Evolutionary conservation across 2,888 invertebrate species (phyloP).

Genomic region (Deroplatys truncata): DNA sequence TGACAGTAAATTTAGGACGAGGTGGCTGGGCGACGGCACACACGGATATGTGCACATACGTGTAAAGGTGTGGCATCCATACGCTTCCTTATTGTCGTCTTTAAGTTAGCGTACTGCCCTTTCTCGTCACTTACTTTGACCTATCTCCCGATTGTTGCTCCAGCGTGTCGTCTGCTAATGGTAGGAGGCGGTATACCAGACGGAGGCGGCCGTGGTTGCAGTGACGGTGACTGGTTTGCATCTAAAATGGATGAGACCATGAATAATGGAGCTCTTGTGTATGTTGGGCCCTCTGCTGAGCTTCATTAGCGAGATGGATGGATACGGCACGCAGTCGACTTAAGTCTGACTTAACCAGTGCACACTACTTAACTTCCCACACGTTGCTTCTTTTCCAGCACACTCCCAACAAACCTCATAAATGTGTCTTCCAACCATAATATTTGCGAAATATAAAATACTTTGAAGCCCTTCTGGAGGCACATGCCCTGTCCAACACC

Average conservation of each 20-base stretch:
- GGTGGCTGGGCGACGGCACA: no score
- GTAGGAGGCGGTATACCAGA: not conserved
- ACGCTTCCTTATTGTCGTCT: no score
- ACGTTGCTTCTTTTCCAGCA: not conserved
- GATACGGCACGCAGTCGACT: conserved; percentile 19
- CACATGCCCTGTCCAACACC: no score
- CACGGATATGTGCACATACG: no score
- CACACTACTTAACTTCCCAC: not conserved
- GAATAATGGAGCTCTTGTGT: conserved; percentile 27
- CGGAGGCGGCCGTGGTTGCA: conserved; percentile 1
- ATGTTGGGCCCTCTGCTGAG: conserved; percentile 1
- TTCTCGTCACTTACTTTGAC: not conserved
- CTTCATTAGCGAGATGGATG: conserved; percentile 29
- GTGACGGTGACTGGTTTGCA: conserved; percentile 26
- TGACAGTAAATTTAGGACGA: no score
- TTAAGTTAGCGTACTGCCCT: no score
- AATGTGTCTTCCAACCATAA: no score
- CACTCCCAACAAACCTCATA: no score
- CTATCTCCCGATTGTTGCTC: conserved; percentile 4
- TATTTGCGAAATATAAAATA: no score
- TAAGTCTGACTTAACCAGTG: conserved; percentile 4
- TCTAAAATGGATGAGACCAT: conserved; percentile 29
- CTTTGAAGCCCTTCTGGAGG: no score
- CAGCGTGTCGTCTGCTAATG: not conserved
- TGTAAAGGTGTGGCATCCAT: no score